phyloP scores from a whole-genome alignment of 2,888 invertebrate genomes.

The Pandemis corylana region DNA sequence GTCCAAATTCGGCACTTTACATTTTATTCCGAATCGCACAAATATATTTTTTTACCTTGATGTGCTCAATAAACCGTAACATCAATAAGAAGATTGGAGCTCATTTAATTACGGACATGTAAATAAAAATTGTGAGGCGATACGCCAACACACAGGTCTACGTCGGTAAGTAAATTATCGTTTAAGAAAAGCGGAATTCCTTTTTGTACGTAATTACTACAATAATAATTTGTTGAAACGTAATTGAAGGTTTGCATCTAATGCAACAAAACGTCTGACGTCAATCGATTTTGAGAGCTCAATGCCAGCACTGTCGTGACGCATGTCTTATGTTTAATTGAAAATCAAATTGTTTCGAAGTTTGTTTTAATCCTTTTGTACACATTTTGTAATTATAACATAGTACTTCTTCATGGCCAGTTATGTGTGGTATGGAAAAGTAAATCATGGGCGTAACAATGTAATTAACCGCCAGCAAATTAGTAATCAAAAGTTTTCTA shows the following conservation, averaged over 20 bases:
- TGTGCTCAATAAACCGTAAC: slow-evolving; percentile 5
- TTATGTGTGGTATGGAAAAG: background rate
- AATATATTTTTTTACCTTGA: slow-evolving; percentile 8
- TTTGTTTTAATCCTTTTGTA: slow-evolving; percentile 13
- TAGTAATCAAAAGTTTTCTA: background rate
- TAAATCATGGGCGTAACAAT: background rate
- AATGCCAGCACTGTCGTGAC: slow-evolving; percentile 40
- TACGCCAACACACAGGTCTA: background rate
- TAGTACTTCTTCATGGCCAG: slow-evolving; percentile 12
- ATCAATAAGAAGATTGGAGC: slow-evolving; percentile 1
- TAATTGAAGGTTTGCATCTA: slow-evolving; percentile 42
- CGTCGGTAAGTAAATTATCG: slow-evolving; percentile 33
- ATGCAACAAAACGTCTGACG: slow-evolving; percentile 39
- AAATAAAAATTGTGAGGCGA: slow-evolving; percentile 12
- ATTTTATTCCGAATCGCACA: background rate
- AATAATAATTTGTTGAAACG: slow-evolving; percentile 40
- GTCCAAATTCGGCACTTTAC: background rate
- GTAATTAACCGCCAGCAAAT: background rate
- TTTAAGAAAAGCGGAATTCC: slow-evolving; percentile 42
- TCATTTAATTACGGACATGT: slow-evolving; percentile 23
- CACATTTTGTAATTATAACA: slow-evolving; percentile 6
- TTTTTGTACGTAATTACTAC: slow-evolving; percentile 39
- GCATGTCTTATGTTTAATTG: slow-evolving; percentile 37
- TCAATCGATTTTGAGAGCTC: slow-evolving; percentile 41
- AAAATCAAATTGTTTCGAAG: slow-evolving; percentile 27